These are phyloP conservation scores for Xestobium rufovillosum DNA, from an alignment of 2,888 invertebrate species.

Conservation along the genomic window DNA sequence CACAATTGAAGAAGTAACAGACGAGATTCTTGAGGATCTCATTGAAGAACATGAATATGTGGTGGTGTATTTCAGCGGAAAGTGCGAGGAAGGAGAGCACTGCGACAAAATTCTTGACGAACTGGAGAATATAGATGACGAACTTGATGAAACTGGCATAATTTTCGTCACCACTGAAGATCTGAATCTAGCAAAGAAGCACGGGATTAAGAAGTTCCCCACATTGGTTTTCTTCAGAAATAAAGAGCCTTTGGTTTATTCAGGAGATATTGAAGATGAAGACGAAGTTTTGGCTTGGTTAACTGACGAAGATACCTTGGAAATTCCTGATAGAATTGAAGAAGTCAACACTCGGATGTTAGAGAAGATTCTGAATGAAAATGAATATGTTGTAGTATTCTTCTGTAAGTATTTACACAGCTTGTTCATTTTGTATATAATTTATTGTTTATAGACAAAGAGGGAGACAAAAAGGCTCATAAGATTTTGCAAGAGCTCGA, in stretches of 20 bases:
- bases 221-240: conserved; percentile 85
- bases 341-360: conserved; percentile 87
- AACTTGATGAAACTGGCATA: conserved; percentile 86
- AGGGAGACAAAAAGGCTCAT: conserved; percentile 82
- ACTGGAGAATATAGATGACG: conserved; percentile 87
- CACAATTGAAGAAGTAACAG: conserved; percentile 90
- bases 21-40: conserved; percentile 77
- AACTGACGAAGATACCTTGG: conserved; percentile 82
- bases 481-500: conserved; percentile 83
- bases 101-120: conserved; percentile 80
- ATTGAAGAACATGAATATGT: conserved; percentile 90
- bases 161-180: conserved; percentile 93
- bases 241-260: conserved; percentile 75
- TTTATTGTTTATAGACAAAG: conserved; percentile 57
- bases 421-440: conserved; percentile 2
- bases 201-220: conserved; percentile 78
- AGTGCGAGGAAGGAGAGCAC: conserved; percentile 79
- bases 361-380: conserved; percentile 80
- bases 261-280: conserved; percentile 82
- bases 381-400: conserved; percentile 84
- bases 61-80: conserved; percentile 88
- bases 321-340: conserved; percentile 88
- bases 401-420: conserved; percentile 79
- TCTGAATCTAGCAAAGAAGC: conserved; percentile 67
- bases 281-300: conserved; percentile 88